Base-by-base conservation (phyloP, 2,113 vertebrate species). In the Vidua macroura region DNA sequence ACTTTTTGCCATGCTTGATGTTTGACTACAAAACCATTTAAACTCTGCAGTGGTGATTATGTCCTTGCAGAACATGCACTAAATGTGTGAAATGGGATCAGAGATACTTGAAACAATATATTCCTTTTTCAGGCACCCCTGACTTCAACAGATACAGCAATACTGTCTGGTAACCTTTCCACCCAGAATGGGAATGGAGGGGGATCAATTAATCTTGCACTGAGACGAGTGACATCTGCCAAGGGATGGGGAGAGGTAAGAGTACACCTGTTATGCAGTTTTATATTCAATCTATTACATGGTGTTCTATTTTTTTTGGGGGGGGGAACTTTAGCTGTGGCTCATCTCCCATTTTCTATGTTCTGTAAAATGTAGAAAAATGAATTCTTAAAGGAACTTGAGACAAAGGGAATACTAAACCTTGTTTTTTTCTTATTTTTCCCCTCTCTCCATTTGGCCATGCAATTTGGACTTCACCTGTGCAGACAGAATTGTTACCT, bases 161-260 rank as follows among this genome's bases (percentile, higher is more conserved):
- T 99, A 97, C 98, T 99, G 33, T 99, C 99, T 21, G 99, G 99
- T 87, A 99, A 99, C 92, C 98, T 99, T 90, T 99, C 99, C 10
- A 99, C 99, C 41, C 99, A 99, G 97, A 99, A 99, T 13, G 99
- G 99, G 82, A 99, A 99, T 0, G 99, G 99, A 93, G 99, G 99
- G 1, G 99, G 99, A 41, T 99, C 98, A n/a, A 98, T 99, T 90
- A 99, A 99, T 96, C 74, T 99, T 83, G 98, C 98, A 8, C 96
- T 99, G 69, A 97, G 99, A 83, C 97, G 99, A 86, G 98, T 99
- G 93, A 99, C 98, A 9, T 99, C 99, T 7, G 98, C 99, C 7
- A 99, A 99, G 81, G 99, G 99, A 12, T 99, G 99, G 99, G 99
- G 99, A 91, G 99, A 99, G 99, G 99, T 99, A 95, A 97, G 97